Evolutionary conservation across 92 coral and sea anemone species (phyloP).

Genomic region (Galaxea fascicularis): DNA sequence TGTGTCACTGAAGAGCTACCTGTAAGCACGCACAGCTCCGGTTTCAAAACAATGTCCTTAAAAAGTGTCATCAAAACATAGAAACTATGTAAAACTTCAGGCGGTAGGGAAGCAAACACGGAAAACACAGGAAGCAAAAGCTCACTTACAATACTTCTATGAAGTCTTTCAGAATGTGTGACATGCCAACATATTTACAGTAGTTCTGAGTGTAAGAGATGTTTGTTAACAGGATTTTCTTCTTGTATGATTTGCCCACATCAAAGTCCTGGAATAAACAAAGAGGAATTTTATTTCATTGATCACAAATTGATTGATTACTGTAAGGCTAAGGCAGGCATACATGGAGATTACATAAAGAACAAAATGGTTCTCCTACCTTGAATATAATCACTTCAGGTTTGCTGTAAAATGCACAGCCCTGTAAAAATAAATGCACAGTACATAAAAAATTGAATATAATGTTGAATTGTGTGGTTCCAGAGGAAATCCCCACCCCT

Average conservation of each 20-base stretch:
- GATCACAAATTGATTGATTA: too few relatives aligned
- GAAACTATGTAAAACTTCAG: too few relatives aligned
- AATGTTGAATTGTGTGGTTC: background rate
- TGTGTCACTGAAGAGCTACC: too few relatives aligned
- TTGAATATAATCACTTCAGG: conserved; percentile 97
- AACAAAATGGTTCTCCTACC: conserved; percentile 51
- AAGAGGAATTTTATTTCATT: background rate
- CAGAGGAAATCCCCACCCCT: too few relatives aligned
- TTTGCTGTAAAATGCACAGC: conserved; percentile 98
- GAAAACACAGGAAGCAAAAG: too few relatives aligned
- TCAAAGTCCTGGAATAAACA: conserved; percentile 83
- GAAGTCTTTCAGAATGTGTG: conserved; percentile 91
- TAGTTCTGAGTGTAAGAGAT: conserved; percentile 98
- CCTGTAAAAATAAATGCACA: conserved; percentile 60
- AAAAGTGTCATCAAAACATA: background rate
- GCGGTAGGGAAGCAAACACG: too few relatives aligned
- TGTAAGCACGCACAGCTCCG: too few relatives aligned
- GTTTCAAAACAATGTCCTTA: background rate
- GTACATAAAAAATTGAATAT: background rate
- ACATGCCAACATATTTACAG: conserved; percentile 98
- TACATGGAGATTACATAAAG: background rate
- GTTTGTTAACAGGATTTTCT: conserved; percentile 91
- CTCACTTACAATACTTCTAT: conserved; percentile 95
- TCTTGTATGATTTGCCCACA: conserved; percentile 93
- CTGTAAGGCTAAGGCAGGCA: background rate